Conservation (phyloP, 2,888 invertebrate genomes). For the Ophion costatus region DNA sequence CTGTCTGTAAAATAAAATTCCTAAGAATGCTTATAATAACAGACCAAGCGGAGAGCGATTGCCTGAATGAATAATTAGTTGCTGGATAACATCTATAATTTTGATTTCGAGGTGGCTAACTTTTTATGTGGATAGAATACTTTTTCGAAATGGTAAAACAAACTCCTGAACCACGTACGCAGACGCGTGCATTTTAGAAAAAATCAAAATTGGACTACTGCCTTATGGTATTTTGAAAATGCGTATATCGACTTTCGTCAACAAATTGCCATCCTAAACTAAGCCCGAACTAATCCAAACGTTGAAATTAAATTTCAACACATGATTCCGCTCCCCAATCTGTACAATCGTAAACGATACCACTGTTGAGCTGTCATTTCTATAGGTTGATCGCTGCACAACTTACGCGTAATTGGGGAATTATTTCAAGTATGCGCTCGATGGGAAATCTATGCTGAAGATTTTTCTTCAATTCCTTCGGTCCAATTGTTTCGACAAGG, state of each 20-base stretch:
- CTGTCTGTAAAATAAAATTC: not conserved
- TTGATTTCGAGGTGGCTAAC: too few relatives aligned
- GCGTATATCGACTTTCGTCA: not conserved
- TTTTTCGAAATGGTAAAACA: too few relatives aligned
- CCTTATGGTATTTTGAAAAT: too few relatives aligned
- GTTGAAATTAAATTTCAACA: slow-evolving; percentile 12
- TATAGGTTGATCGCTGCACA: not conserved
- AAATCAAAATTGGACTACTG: too few relatives aligned
- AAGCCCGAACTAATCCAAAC: slow-evolving; percentile 6
- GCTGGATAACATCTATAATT: too few relatives aligned
- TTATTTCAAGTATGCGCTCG: slow-evolving; percentile 85
- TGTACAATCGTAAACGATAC: not conserved
- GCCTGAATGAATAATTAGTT: not conserved
- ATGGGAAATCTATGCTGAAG: slow-evolving; percentile 85
- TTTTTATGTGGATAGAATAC: too few relatives aligned
- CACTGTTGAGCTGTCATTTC: not conserved
- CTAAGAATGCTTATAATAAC: not conserved
- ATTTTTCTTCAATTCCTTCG: slow-evolving; percentile 83
- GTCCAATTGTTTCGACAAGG: slow-evolving; percentile 85
- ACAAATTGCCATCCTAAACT: slow-evolving; percentile 28
- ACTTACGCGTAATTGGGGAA: slow-evolving; percentile 88
- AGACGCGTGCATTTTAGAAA: too few relatives aligned
- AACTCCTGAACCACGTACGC: too few relatives aligned
- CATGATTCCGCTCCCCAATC: slow-evolving; percentile 9
- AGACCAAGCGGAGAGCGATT: too few relatives aligned